Evolutionary conservation across 2,797 vertebrate species (phyloP).

Genomic region (Tapirus indicus): DNA sequence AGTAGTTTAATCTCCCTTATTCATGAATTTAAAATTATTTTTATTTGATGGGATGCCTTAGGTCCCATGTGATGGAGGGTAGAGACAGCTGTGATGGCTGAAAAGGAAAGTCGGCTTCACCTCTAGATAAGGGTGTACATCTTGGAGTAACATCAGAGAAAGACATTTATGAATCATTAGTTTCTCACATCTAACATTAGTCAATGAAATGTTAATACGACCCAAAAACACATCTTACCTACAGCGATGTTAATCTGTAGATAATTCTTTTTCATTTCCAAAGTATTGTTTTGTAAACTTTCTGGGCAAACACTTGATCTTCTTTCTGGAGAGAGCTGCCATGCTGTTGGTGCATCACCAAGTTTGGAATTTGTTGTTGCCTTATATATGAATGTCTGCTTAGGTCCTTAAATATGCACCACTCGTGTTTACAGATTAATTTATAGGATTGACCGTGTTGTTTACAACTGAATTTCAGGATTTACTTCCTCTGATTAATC

Average conservation of each 20-base stretch:
- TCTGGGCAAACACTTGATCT: neutral
- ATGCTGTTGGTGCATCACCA: neutral
- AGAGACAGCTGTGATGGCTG: neutral
- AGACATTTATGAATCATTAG: neutral
- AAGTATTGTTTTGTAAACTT: slow-evolving; percentile 1
- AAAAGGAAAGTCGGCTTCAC: neutral
- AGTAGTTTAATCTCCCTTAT: neutral
- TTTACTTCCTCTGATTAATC: neutral
- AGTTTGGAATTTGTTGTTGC: neutral
- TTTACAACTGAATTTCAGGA: slow-evolving; percentile 13
- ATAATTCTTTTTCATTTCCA: neutral
- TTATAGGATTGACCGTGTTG: neutral
- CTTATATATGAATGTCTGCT: neutral
- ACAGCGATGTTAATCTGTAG: neutral
- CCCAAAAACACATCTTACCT: neutral
- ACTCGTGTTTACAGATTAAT: neutral
- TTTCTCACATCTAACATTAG: neutral
- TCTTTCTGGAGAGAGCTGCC: neutral
- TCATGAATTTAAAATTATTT: neutral
- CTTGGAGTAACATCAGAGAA: slow-evolving; percentile 29
- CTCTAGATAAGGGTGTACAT: neutral
- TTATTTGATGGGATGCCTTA: neutral
- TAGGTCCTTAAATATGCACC: neutral
- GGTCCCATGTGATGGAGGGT: neutral
- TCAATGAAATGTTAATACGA: neutral